Conservation (phyloP, 2,888 invertebrate genomes). For the Agapostemon virescens region DNA sequence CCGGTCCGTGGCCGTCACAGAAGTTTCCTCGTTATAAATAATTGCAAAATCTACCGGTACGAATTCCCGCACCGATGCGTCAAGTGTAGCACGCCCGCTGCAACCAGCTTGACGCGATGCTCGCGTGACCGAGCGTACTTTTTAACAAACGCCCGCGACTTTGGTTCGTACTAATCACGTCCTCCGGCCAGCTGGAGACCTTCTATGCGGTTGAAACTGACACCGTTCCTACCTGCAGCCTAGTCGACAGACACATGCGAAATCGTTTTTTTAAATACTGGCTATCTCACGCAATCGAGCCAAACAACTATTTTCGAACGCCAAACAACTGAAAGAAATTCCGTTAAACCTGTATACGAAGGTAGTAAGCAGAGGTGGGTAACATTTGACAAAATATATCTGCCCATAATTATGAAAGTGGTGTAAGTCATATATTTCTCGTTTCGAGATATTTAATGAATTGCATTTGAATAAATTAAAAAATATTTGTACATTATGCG, state of each 20-base stretch:
- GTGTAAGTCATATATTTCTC: too few species aligned
- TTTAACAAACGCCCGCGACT: constrained; percentile 64
- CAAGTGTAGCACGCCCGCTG: constrained; percentile 25
- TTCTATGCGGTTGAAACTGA: neutral
- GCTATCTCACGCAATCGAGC: neutral
- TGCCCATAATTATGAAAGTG: too few species aligned
- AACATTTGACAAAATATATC: neutral
- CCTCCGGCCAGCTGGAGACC: neutral
- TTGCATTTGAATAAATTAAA: too few species aligned
- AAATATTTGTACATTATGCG: too few species aligned
- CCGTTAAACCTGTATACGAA: neutral
- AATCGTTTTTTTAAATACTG: neutral
- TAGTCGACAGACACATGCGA: neutral
- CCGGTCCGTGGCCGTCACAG: constrained; percentile 39
- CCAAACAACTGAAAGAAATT: neutral
- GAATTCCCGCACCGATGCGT: constrained; percentile 24
- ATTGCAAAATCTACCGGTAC: constrained; percentile 68
- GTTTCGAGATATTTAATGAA: too few species aligned
- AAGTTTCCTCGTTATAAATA: constrained; percentile 77
- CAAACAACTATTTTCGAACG: neutral
- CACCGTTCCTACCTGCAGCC: constrained; percentile 1
- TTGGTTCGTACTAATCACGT: constrained; percentile 53
- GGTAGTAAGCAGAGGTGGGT: neutral
- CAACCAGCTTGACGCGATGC: constrained; percentile 16
- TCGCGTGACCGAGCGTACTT: constrained; percentile 72